A percentile compares a stretch with the other conserved stretches of the same genome.
Evolutionary conservation across 1,140 invertebrate genomes (phyloP).

Genomic region (Drosophila jambulina): DNA sequence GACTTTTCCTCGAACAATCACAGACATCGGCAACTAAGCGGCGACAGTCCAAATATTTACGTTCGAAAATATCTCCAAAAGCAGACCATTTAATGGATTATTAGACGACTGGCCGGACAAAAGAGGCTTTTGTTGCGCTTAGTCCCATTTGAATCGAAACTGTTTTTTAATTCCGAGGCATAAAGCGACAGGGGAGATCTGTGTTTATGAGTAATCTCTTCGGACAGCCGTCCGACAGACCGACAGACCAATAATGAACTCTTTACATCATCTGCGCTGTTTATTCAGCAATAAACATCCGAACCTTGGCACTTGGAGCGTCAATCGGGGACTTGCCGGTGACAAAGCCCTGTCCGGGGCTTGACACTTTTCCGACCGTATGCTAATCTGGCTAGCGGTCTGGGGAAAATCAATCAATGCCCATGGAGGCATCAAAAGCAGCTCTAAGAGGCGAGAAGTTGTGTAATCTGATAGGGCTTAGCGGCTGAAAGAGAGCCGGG

Average conservation of each 20-base stretch:
- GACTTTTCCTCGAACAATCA: constrained; percentile 52
- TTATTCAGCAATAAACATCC: constrained; percentile 37
- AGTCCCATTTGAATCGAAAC: constrained; percentile 45
- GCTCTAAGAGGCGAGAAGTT: constrained; percentile 67
- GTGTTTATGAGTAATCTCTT: constrained; percentile 38
- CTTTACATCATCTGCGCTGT: constrained; percentile 44
- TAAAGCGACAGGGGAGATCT: constrained; percentile 57
- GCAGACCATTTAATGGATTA: constrained; percentile 68
- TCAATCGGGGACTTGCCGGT: constrained; percentile 56
- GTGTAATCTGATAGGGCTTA: constrained; percentile 72
- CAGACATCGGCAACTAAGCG: constrained; percentile 23
- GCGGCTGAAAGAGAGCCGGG: constrained; percentile 9
- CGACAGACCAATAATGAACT: constrained; percentile 55
- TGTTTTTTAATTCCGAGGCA: constrained; percentile 49
- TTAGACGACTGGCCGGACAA: constrained; percentile 69
- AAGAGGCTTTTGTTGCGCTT: constrained; percentile 60
- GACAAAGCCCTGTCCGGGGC: constrained; percentile 36
- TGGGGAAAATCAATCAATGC: constrained; percentile 65
- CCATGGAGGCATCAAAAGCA: constrained; percentile 44
- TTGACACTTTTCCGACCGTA: constrained; percentile 54
- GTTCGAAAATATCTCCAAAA: constrained; percentile 38
- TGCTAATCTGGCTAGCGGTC: constrained; percentile 60
- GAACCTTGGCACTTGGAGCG: constrained; percentile 51
- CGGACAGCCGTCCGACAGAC: constrained; percentile 42
- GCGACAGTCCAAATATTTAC: constrained; percentile 70